Conservation (phyloP, 2,797 vertebrate genomes). For the Heteromormyrus szaboi region DNA sequence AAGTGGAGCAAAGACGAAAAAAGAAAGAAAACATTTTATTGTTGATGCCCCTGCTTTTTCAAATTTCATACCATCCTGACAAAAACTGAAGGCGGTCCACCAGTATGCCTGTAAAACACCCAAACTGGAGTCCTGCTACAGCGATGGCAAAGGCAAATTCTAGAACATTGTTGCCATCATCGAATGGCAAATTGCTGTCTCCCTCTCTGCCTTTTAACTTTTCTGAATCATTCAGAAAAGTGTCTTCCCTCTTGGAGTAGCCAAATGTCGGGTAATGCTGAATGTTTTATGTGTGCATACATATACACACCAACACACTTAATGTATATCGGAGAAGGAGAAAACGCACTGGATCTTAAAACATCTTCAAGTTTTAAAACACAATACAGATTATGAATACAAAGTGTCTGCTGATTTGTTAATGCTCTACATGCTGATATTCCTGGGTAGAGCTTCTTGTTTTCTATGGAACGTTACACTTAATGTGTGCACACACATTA, state of each 20-base stretch:
- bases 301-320: constrained; percentile 20
- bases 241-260: background rate
- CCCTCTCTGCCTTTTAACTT: background rate
- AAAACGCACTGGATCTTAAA: constrained; percentile 20
- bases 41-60: background rate
- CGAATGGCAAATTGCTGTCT: background rate
- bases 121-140: background rate
- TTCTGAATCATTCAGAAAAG: background rate
- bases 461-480: background rate
- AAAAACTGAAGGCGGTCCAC: background rate
- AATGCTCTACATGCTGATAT: constrained; percentile 4
- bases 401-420: constrained; percentile 15
- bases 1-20: background rate
- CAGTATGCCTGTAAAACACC: background rate
- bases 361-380: constrained; percentile 23
- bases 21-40: background rate
- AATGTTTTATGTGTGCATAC: constrained; percentile 20
- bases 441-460: constrained; percentile 11
- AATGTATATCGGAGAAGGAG: constrained; percentile 10
- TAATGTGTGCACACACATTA: background rate
- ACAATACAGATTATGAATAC: constrained; percentile 21
- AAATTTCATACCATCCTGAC: background rate
- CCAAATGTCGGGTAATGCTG: background rate
- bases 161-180: background rate
- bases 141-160: background rate